phyloP scores from a whole-genome alignment of 2,797 vertebrate species.

The Martes flavigula region DNA sequence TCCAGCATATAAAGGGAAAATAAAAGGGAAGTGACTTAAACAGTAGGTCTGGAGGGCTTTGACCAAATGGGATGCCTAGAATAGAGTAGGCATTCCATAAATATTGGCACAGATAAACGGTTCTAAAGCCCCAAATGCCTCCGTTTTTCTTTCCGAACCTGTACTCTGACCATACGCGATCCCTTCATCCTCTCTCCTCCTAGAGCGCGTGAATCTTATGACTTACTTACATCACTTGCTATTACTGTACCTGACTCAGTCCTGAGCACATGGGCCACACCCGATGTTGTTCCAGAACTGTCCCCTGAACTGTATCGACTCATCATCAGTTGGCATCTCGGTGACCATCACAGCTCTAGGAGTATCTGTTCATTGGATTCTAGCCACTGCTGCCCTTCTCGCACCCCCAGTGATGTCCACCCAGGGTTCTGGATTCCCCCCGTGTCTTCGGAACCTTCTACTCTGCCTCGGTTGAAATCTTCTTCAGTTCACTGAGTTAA shows the following conservation, averaged over 20 bases:
- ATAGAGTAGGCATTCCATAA: neutral
- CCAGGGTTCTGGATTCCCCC: neutral
- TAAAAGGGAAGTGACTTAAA: constrained; percentile 11
- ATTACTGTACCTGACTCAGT: neutral
- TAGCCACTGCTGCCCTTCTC: neutral
- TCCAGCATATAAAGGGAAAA: constrained; percentile 19
- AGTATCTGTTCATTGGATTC: neutral
- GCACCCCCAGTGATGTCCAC: neutral
- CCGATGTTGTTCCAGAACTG: neutral
- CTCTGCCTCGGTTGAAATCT: neutral
- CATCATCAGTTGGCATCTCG: neutral
- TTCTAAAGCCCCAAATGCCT: neutral
- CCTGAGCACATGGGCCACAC: neutral
- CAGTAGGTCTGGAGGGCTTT: neutral
- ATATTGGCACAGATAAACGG: neutral
- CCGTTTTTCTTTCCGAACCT: constrained; percentile 10
- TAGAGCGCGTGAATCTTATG: neutral
- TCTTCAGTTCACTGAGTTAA: neutral
- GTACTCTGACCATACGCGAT: neutral
- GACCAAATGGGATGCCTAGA: neutral
- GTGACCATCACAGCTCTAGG: neutral
- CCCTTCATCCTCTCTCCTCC: neutral
- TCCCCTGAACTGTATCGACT: neutral
- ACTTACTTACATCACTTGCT: neutral
- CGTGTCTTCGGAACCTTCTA: neutral